Evolutionary conservation across 2,113 vertebrate genomes (phyloP), one percentile per base, ranked within the genome.

Genomic region (Hippocampus comes): DNA sequence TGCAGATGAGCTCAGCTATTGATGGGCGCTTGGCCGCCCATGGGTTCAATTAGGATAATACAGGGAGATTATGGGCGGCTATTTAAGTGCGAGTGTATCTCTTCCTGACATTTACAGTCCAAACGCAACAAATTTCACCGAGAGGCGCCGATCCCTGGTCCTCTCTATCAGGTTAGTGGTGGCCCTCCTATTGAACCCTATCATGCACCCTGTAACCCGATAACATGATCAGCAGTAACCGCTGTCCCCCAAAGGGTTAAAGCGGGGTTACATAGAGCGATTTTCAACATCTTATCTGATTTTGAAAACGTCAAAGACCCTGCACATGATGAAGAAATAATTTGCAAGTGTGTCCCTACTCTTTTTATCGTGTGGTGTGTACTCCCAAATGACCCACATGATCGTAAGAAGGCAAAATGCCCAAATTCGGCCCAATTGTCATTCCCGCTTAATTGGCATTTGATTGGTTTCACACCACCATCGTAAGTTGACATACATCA

Each of bases 11-110:
- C 90, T 92, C 89, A 91, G 89, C 89, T 87, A 91, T 90, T 90
- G 89, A 91, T 91, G 88, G 56, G 87, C 73, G 73, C 73, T 85
- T 89, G 89, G 38, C 86, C 38, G 83, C 91, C 90, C 88, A 80
- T 90, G 88, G 91, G 91, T 89, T 93, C 91, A 92, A 93, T 93
- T 92, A 93, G 88, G 89, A 89, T 91, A 92, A 92, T 89, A 91
- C 85, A 84, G 78, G 86, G 87, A 90, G 88, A 91, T 92, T 92
- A 92, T 89, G 86, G 83, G 88, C 78, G 25, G 84, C 88, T 80
- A 86, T 90, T 88, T 91, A 91, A 91, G 89, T 88, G 87, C 80
- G 89, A 80, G 87, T 87, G 86, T 91, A 92, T 91, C 89, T 93
- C 90, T 92, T 90, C 88, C 79, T 91, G 92, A 92, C 92, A 93